Evolutionary conservation across 2,113 vertebrate species (phyloP), one percentile per base, ranked within the genome.

Genomic region (Siniperca knerii): DNA sequence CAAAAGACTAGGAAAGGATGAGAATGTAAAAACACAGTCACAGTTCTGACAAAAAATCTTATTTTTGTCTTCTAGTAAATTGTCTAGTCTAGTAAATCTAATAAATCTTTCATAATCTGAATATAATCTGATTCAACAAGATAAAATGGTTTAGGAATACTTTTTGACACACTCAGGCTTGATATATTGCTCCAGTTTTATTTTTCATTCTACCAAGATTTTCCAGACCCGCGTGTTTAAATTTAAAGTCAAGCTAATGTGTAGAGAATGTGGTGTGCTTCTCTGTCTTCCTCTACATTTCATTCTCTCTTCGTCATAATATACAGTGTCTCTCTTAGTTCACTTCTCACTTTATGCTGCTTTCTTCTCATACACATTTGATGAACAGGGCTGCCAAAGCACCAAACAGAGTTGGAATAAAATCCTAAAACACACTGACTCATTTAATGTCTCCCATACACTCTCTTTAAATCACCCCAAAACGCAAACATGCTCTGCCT

Each of bases 291-390:
- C 69, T 65, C 65, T 37, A 55, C 33, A 65, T 57, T 72, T 79
- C 20, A 60, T 46, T 84, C 62, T 40, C 58, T 52, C 78, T 80
- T 60, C 81, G 73, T 75, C 72, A 3, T 37, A 60, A 64, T 54
- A 25, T 15, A 60, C 35, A 62, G 11, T 13, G 40, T 46, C 46
- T 71, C 33, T 65, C 50, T 52, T 57, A n/a, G n/a, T 74, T 82
- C 18, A 66, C 40, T 18, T 50, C 62, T 4, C 35, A 13, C 8
- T 33, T 79, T 23, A 35, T 4, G 21, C 75, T 64, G 54, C 52
- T 68, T 78, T 81, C 67, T 50, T 76, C 57, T 81, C 62, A 81
- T 57, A 20, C 50, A 82, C 73, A 83, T 83, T 76, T 78, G 74
- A 81, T 70, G 74, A 88, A 76, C 55, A 15, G 29, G 15, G 42